Evolutionary conservation across 2,888 invertebrate species (phyloP).

Genomic region (Trypoxylon attenuatum): DNA sequence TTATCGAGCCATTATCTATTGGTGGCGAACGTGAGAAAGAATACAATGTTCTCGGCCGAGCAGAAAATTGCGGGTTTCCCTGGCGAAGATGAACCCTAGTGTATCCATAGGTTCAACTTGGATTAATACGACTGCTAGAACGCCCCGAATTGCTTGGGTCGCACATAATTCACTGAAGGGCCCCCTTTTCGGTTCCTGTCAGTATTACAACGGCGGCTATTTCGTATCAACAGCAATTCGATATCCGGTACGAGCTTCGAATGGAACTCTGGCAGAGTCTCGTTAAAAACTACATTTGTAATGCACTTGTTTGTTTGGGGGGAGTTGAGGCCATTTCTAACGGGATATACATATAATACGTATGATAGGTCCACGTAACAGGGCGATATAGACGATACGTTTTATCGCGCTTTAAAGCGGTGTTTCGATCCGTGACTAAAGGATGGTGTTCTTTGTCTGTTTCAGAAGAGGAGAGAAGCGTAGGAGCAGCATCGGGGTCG

Average conservation of each 20-base stretch:
- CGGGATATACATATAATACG: background rate
- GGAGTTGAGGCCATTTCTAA: too few relatives aligned
- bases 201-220: too few relatives aligned
- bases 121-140: conserved; percentile 10
- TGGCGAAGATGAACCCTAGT: background rate
- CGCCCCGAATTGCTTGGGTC: too few relatives aligned
- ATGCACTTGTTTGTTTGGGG: too few relatives aligned
- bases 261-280: too few relatives aligned
- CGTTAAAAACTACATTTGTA: too few relatives aligned
- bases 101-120: conserved; percentile 1
- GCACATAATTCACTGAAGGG: conserved; percentile 9
- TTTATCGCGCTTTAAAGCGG: conserved; percentile 26
- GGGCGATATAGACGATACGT: too few relatives aligned
- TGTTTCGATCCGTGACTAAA: conserved; percentile 8
- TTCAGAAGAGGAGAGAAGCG: conserved; percentile 66
- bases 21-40: conserved; percentile 34
- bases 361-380: too few relatives aligned
- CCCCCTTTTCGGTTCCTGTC: too few relatives aligned
- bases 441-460: conserved; percentile 44
- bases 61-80: conserved; percentile 50
- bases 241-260: too few relatives aligned
- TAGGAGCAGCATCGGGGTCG: conserved; percentile 63
- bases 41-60: conserved; percentile 32
- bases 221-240: too few relatives aligned
- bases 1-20: conserved; percentile 45